Percentiles rank a stretch among this genome's conserved stretches.
phyloP scores from a whole-genome alignment of 2,113 vertebrate species.

The Brachyhypopomus occidentalis region DNA sequence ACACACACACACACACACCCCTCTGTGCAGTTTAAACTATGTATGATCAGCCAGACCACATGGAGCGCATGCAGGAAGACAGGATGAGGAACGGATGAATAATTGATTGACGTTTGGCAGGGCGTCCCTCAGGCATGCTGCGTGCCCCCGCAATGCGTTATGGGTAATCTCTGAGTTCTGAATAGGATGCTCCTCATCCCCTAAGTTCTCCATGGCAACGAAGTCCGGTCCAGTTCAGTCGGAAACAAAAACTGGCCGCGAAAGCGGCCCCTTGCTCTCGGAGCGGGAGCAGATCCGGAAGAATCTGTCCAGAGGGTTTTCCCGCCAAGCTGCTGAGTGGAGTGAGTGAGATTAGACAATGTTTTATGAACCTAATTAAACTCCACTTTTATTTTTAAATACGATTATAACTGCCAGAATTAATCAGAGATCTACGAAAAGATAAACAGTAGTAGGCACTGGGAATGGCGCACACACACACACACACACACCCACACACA shows the following conservation, averaged over 20 bases:
- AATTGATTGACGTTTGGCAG: conserved; percentile 56
- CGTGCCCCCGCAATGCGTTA: conserved; percentile 36
- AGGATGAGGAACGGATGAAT: conserved; percentile 54
- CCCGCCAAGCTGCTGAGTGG: background rate
- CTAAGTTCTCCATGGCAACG: conserved; percentile 34
- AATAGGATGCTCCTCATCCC: conserved; percentile 30
- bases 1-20: conserved; percentile 1
- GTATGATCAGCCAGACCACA: conserved; percentile 43
- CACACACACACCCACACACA: no score
- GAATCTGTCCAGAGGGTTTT: background rate
- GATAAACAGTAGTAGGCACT: background rate
- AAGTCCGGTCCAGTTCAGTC: background rate
- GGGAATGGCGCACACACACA: no score
- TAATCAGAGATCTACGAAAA: background rate
- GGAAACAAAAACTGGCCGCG: background rate
- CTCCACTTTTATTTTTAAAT: conserved; percentile 14
- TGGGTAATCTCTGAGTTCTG: conserved; percentile 47
- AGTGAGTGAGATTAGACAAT: background rate
- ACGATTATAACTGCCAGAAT: background rate
- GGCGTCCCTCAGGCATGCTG: conserved; percentile 52
- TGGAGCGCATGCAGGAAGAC: conserved; percentile 46
- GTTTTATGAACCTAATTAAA: conserved; percentile 27
- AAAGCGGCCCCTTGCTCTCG: background rate
- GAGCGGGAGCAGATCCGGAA: background rate
- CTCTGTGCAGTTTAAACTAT: conserved; percentile 38